These are phyloP conservation scores for Anguilla rostrata DNA, from an alignment of 2,113 vertebrate genomes.

Conservation along the genomic window DNA sequence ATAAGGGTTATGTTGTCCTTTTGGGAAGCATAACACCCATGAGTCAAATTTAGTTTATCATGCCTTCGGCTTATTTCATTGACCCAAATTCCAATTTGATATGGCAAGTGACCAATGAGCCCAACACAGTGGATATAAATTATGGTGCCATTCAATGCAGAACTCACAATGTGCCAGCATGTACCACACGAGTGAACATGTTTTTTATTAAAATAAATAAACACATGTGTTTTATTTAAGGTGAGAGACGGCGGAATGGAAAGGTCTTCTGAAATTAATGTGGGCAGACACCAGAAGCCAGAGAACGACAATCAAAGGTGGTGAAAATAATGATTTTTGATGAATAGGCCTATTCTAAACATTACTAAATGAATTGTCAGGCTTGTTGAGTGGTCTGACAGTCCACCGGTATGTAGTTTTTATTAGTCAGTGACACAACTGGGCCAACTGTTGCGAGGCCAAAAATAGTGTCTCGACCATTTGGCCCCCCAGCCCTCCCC, in stretches of 20 bases:
- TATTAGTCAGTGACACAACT: neutral
- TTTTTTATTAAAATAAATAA: no score
- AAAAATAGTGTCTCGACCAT: neutral
- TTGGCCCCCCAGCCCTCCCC: neutral
- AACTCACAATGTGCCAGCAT: neutral
- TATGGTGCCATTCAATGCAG: neutral
- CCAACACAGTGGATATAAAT: neutral
- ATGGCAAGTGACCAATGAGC: neutral
- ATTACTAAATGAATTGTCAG: neutral
- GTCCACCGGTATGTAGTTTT: neutral
- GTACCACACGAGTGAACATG: neutral
- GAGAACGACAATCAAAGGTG: no score
- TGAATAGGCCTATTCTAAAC: no score
- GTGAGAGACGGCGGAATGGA: no score
- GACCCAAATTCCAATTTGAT: neutral
- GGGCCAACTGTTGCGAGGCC: neutral
- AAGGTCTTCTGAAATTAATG: no score
- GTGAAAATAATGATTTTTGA: no score
- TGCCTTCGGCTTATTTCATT: neutral
- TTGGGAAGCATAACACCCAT: neutral
- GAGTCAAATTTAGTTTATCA: neutral
- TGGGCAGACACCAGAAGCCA: no score
- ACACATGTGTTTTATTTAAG: no score
- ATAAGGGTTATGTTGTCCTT: slow-evolving; percentile 2
- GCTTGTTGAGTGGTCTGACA: neutral